phyloP scores from a whole-genome alignment of 2,113 vertebrate genomes.

The Cercopithecus mona region DNA sequence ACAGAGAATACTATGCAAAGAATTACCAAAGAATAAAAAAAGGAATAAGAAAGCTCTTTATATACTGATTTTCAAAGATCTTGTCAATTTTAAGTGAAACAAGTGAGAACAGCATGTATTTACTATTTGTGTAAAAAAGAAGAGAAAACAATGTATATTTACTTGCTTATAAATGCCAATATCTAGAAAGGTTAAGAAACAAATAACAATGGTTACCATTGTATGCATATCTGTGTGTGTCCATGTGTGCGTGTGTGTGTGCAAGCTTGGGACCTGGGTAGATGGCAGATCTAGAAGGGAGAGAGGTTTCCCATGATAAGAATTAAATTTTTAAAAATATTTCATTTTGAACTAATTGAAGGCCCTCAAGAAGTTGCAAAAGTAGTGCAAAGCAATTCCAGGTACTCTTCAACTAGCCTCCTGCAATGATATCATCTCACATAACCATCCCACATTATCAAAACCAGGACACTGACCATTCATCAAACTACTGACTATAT shows the following conservation, averaged over 20 bases:
- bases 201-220: not conserved
- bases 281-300: not conserved
- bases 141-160: not conserved
- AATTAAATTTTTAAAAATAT: not conserved
- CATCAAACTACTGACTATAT: not conserved
- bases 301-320: not conserved
- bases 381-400: not conserved
- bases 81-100: not conserved
- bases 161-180: not conserved
- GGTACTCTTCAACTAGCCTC: not conserved
- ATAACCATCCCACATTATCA: not conserved
- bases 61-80: not conserved
- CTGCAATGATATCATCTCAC: not conserved
- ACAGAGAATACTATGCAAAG: not conserved
- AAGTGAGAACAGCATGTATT: not conserved
- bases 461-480: not conserved
- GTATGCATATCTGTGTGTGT: not conserved
- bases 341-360: slow-evolving; percentile 11
- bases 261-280: not conserved
- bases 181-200: not conserved
- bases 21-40: not conserved
- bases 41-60: not conserved
- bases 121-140: not conserved
- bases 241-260: too few relatives aligned
- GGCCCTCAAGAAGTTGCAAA: not conserved